phyloP scores from a whole-genome alignment of 2,797 vertebrate species.

The Scolopax bukidnonensis region DNA sequence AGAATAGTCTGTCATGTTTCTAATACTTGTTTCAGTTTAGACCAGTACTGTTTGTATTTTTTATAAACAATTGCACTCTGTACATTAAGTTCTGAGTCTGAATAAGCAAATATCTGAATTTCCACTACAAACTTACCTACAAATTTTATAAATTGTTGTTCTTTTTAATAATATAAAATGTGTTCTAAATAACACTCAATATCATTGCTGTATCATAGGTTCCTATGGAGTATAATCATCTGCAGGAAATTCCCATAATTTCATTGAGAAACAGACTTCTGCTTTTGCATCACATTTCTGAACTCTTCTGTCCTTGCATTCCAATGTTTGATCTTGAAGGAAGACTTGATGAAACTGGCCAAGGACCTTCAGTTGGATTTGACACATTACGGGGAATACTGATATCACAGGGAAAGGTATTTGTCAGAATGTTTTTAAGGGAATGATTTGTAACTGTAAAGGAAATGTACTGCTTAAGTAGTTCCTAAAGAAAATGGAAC shows the following conservation, averaged over 20 bases:
- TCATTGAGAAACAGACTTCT: slow-evolving; percentile 92
- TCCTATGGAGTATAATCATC: slow-evolving; percentile 99
- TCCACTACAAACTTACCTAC: neutral
- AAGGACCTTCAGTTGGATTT: slow-evolving; percentile 93
- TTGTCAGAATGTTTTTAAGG: neutral
- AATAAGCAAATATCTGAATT: neutral
- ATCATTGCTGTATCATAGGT: slow-evolving; percentile 78
- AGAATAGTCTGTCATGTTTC: neutral
- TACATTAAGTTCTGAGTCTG: neutral
- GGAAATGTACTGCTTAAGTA: neutral
- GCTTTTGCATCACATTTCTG: slow-evolving; percentile 95
- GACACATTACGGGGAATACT: slow-evolving; percentile 94
- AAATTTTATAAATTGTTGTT: neutral
- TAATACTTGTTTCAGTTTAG: neutral
- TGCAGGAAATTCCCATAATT: slow-evolving; percentile 94
- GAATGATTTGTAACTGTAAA: neutral
- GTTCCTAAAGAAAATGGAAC: neutral
- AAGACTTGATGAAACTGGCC: slow-evolving; percentile 90
- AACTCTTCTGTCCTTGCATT: slow-evolving; percentile 98
- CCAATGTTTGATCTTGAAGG: slow-evolving; percentile 99
- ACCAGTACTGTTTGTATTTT: neutral
- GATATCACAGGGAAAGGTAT: slow-evolving; percentile 98
- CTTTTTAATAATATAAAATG: neutral
- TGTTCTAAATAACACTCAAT: neutral
- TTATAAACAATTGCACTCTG: neutral